phyloP scores from a whole-genome alignment of 2,888 invertebrate genomes.

The Caenorhabditis sp. region DNA sequence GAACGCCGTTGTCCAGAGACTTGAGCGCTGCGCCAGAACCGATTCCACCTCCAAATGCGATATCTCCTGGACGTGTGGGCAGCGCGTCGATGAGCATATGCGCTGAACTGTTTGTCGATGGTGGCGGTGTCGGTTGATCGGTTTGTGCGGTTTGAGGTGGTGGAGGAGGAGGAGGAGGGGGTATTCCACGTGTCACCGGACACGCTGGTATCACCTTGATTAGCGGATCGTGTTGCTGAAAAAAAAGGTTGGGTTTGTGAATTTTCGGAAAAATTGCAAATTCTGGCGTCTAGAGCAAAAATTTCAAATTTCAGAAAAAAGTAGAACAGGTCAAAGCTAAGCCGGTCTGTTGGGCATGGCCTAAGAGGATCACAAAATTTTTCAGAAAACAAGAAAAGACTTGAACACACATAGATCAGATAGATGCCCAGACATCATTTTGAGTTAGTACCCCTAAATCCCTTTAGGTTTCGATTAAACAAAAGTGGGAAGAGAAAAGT shows the following conservation, averaged over 20 bases:
- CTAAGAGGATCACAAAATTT: too few species aligned
- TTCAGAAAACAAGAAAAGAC: too few species aligned
- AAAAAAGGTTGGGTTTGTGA: slow-evolving; percentile 5
- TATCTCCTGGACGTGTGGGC: slow-evolving; percentile 12
- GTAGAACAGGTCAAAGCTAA: too few species aligned
- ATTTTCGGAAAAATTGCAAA: too few species aligned
- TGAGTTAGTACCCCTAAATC: too few species aligned
- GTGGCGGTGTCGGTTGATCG: slow-evolving; percentile 20
- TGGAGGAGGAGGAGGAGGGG: neutral
- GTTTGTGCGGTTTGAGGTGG: neutral
- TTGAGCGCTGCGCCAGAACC: neutral
- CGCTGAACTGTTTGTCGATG: slow-evolving; percentile 24
- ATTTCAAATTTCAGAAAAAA: too few species aligned
- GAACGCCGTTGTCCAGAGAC: neutral
- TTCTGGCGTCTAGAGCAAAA: neutral
- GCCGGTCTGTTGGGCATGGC: too few species aligned
- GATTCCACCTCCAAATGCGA: neutral
- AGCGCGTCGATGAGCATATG: slow-evolving; percentile 49
- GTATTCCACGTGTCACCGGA: slow-evolving; percentile 10
- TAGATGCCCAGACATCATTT: too few species aligned
- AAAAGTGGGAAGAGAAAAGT: too few species aligned
- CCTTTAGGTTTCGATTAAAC: too few species aligned
- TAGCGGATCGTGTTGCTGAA: slow-evolving; percentile 54
- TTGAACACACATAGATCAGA: too few species aligned
- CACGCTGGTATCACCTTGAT: slow-evolving; percentile 59